Conservation (phyloP, 2,797 vertebrate species). For the Sarcoramphus papa region DNA sequence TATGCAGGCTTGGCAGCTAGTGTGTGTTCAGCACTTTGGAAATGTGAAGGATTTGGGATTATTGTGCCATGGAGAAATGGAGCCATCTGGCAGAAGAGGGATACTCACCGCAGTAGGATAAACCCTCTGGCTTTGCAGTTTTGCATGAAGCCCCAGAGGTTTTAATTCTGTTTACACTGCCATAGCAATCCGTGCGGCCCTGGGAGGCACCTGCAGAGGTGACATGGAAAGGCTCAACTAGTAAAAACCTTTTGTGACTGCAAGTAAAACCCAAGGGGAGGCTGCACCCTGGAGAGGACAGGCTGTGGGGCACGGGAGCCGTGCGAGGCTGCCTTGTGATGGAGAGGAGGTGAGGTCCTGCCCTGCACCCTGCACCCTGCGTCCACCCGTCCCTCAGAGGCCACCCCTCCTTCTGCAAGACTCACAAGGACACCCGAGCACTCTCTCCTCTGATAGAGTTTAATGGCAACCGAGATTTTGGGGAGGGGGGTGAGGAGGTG, state of each 20-base stretch:
- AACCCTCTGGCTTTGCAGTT: constrained; percentile 4
- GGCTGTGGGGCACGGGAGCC: rapidly evolving
- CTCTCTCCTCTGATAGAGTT: not conserved
- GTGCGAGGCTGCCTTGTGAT: rapidly evolving
- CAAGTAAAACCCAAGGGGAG: not conserved
- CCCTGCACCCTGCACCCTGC: not conserved
- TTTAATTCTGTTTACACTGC: constrained; percentile 21
- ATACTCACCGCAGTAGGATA: constrained; percentile 40
- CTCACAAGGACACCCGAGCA: not conserved
- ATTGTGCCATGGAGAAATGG: not conserved
- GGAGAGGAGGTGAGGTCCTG: not conserved
- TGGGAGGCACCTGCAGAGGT: not conserved
- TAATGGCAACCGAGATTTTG: not conserved
- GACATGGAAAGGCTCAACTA: rapidly evolving
- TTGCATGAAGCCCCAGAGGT: constrained; percentile 22
- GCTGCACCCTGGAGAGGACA: rapidly evolving
- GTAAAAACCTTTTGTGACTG: not conserved
- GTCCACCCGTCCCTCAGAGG: not conserved
- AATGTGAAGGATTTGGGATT: not conserved
- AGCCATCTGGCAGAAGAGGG: not conserved
- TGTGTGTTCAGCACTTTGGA: not conserved
- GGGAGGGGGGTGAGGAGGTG: not conserved
- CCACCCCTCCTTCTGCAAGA: not conserved
- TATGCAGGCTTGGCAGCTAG: not conserved
- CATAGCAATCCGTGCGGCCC: not conserved